A percentile compares a stretch with the other conserved stretches of the same genome.
These are phyloP conservation scores for Atta cephalotes DNA, from an alignment of 1,140 invertebrate species.

Conservation along the genomic window DNA sequence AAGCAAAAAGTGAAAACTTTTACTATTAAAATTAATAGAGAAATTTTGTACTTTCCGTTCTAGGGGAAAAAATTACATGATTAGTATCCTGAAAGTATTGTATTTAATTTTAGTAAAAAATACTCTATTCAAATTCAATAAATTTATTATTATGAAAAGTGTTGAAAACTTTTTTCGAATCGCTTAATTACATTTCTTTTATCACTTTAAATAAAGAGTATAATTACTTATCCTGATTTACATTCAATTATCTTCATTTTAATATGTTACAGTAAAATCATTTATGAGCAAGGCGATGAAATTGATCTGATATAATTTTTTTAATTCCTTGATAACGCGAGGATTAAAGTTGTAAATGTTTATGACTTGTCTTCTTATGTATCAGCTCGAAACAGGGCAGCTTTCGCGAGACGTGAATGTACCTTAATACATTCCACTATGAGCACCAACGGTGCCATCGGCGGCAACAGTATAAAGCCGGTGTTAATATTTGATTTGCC, in stretches of 20 bases:
- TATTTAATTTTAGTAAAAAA: background rate
- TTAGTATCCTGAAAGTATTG: background rate
- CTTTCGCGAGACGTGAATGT: background rate
- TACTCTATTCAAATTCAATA: background rate
- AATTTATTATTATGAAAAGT: background rate
- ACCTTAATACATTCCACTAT: conserved; percentile 31
- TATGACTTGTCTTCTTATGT: background rate
- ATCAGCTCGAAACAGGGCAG: background rate
- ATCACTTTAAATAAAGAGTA: background rate
- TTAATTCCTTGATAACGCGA: background rate
- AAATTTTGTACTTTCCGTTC: too few species aligned
- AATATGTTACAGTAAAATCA: background rate
- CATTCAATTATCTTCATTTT: background rate
- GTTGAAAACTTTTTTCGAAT: background rate
- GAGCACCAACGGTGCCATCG: conserved; percentile 33
- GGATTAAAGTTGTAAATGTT: conserved; percentile 22
- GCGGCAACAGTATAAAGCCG: conserved; percentile 67
- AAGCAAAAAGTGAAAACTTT: too few species aligned
- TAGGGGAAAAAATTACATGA: too few species aligned
- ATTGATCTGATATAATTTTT: background rate
- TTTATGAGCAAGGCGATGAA: background rate
- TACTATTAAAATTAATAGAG: too few species aligned
- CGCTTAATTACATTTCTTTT: background rate
- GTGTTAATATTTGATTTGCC: conserved; percentile 76
- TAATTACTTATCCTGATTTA: background rate